A percentile compares a stretch with the other conserved stretches of the same genome.
Conservation (phyloP, 1,140 invertebrate genomes). For the Macrosteles quadrilineatus region DNA sequence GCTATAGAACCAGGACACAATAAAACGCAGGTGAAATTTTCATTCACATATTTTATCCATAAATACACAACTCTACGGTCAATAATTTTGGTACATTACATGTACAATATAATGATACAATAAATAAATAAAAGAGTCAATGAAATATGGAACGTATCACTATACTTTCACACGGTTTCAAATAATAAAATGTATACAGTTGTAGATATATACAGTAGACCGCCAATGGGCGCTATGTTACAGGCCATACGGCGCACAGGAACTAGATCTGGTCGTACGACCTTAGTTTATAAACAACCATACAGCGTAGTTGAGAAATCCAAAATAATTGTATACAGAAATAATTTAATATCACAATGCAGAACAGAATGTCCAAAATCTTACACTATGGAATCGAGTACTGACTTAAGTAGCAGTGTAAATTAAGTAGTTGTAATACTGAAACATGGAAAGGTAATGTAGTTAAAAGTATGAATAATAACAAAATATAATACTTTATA, state of each 20-base stretch:
- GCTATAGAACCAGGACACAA: too few relatives aligned
- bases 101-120: conserved; percentile 41
- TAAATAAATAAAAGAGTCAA: conserved; percentile 37
- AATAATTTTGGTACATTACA: conserved; percentile 42
- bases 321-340: too few relatives aligned
- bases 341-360: too few relatives aligned
- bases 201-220: conserved; percentile 20
- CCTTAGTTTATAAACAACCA: conserved; percentile 14
- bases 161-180: conserved; percentile 22
- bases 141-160: conserved; percentile 30
- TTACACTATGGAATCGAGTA: too few relatives aligned
- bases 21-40: conserved; percentile 10
- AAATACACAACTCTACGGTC: conserved; percentile 44
- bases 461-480: too few relatives aligned
- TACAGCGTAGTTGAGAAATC: not conserved
- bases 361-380: too few relatives aligned
- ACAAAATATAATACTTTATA: too few relatives aligned
- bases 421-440: too few relatives aligned
- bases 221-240: not conserved
- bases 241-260: not conserved
- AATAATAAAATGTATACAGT: conserved; percentile 27
- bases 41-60: conserved; percentile 41
- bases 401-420: too few relatives aligned
- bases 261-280: conserved; percentile 11
- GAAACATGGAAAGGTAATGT: too few relatives aligned